phyloP scores from a whole-genome alignment of 2,113 vertebrate species.

The Tyto alba region DNA sequence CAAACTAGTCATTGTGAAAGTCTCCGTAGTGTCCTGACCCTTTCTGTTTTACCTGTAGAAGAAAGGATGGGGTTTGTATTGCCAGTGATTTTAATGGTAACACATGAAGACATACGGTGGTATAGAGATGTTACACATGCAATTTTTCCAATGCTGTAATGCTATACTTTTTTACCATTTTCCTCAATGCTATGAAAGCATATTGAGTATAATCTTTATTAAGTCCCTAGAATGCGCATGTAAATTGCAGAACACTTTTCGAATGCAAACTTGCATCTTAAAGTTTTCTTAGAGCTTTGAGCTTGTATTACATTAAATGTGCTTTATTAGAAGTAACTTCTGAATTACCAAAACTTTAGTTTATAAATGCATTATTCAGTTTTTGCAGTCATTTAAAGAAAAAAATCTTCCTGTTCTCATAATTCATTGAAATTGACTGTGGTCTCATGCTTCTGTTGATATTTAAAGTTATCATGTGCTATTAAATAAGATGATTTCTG shows the following conservation, averaged over 20 bases:
- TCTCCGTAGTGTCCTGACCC: background rate
- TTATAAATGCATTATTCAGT: background rate
- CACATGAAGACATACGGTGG: background rate
- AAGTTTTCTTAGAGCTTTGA: background rate
- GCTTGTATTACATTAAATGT: background rate
- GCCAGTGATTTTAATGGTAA: background rate
- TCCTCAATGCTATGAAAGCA: background rate
- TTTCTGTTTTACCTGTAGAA: background rate
- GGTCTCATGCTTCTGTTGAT: background rate
- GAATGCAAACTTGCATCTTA: background rate
- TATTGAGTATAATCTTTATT: background rate
- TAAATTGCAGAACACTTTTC: background rate
- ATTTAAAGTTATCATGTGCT: background rate
- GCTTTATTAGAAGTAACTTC: background rate
- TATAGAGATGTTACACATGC: background rate
- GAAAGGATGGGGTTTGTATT: background rate
- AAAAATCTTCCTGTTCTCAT: background rate
- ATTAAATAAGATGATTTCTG: background rate
- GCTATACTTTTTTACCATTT: background rate
- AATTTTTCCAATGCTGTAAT: background rate
- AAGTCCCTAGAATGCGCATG: background rate
- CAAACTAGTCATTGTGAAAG: background rate
- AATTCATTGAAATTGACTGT: background rate
- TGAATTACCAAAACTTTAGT: background rate
- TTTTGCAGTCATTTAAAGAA: background rate